phyloP scores from a whole-genome alignment of 2,888 invertebrate genomes.

The Acleris cristana region DNA sequence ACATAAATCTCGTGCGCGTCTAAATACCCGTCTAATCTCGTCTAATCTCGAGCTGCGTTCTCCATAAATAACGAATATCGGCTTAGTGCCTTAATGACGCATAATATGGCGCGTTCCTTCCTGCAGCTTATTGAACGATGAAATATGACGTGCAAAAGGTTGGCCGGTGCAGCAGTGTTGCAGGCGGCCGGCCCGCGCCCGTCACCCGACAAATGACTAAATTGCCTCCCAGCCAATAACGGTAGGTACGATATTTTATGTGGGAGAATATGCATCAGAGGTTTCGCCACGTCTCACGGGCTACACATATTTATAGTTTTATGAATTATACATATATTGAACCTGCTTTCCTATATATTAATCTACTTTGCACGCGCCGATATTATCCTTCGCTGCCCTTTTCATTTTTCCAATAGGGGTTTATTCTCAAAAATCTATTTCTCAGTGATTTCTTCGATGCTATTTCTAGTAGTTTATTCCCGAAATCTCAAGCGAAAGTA shows the following conservation, averaged over 20 bases:
- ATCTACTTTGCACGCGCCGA: too few species aligned
- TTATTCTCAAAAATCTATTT: too few species aligned
- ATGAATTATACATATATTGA: background rate
- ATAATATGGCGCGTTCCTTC: constrained; percentile 49
- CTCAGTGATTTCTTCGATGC: too few species aligned
- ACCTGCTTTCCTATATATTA: too few species aligned
- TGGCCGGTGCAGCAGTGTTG: constrained; percentile 45
- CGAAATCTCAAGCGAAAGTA: too few species aligned
- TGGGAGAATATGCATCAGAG: constrained; percentile 33
- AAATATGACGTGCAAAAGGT: constrained; percentile 58
- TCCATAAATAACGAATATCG: constrained; percentile 37
- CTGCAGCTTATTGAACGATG: constrained; percentile 56
- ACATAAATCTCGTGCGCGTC: constrained; percentile 30
- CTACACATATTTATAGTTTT: background rate
- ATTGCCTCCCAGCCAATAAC: constrained; percentile 65
- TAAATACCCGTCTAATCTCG: constrained; percentile 33
- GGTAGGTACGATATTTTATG: constrained; percentile 51
- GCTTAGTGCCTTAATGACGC: constrained; percentile 55
- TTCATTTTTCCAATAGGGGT: too few species aligned
- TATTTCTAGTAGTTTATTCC: too few species aligned
- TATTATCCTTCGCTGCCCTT: too few species aligned
- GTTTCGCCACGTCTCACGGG: constrained; percentile 21
- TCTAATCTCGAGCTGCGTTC: constrained; percentile 34
- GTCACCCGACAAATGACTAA: constrained; percentile 71
- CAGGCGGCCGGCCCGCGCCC: constrained; percentile 49